phyloP scores from a whole-genome alignment of 2,113 vertebrate species.

The Datnioides undecimradiatus region DNA sequence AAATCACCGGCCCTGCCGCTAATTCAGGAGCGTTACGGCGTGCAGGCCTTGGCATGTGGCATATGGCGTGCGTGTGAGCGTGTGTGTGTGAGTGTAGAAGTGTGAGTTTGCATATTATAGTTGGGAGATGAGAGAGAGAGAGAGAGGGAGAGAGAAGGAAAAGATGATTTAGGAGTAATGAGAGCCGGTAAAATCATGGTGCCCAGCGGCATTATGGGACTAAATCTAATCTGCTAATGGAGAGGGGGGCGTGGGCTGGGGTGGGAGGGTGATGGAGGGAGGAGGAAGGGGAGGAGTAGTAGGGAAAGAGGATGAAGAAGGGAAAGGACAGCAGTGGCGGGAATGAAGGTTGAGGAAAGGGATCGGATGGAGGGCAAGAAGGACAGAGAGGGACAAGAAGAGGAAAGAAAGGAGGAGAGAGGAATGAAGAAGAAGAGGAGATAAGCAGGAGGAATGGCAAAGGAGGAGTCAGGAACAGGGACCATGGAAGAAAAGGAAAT shows the following conservation, averaged over 20 bases:
- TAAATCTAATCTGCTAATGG: constrained; percentile 85
- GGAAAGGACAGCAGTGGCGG: constrained; percentile 33
- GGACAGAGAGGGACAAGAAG: too few relatives aligned
- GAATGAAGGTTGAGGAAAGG: constrained; percentile 49
- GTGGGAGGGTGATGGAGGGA: constrained; percentile 24
- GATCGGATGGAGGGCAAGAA: constrained; percentile 27
- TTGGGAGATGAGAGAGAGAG: constrained; percentile 1
- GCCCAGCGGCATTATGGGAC: constrained; percentile 79
- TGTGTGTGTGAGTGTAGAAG: constrained; percentile 25
- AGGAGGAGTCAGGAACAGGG: background rate
- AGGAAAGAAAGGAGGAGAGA: background rate
- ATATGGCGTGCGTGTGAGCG: constrained; percentile 43
- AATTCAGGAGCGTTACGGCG: constrained; percentile 64
- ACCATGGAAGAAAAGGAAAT: background rate
- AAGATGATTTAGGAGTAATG: constrained; percentile 81
- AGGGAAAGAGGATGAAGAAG: constrained; percentile 43
- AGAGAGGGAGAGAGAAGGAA: constrained; percentile 56
- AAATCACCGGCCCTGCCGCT: constrained; percentile 73
- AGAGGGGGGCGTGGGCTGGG: constrained; percentile 57
- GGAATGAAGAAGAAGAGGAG: background rate
- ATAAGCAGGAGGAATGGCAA: background rate
- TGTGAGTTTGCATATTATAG: constrained; percentile 60
- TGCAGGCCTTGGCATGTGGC: constrained; percentile 56
- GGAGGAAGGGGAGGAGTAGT: constrained; percentile 25
- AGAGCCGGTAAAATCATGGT: constrained; percentile 78